Percentiles rank a stretch among this genome's conserved stretches.
phyloP scores from a whole-genome alignment of 2,113 vertebrate genomes.

The Phylloscopus whistleri region DNA sequence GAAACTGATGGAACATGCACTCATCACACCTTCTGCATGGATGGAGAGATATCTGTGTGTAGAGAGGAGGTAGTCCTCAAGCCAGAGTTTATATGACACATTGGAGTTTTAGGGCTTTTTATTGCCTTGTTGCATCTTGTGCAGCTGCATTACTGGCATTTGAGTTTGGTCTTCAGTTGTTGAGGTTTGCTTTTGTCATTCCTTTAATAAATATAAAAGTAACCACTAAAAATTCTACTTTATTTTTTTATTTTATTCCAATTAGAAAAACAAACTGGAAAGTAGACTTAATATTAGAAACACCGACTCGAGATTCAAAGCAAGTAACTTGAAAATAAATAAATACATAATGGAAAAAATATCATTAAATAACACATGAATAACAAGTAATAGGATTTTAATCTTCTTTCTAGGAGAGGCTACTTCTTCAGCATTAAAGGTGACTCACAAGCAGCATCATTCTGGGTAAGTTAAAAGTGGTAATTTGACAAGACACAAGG shows the following conservation, averaged over 20 bases:
- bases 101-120: neutral
- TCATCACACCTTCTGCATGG: neutral
- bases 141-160: neutral
- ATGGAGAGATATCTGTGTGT: neutral
- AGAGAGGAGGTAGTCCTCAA: neutral
- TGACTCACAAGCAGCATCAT: conserved; percentile 47
- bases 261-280: conserved; percentile 42
- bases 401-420: conserved; percentile 44
- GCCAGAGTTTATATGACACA: neutral
- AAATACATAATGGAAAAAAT: conserved; percentile 58
- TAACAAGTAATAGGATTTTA: conserved; percentile 60
- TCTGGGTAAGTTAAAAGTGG: neutral
- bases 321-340: conserved; percentile 63
- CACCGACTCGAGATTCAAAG: neutral
- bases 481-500: neutral
- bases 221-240: neutral
- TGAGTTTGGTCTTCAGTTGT: neutral
- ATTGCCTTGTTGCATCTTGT: neutral
- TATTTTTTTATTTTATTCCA: conserved; percentile 41
- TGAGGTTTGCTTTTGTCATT: neutral
- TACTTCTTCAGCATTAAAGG: conserved; percentile 35
- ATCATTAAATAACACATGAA: conserved; percentile 66
- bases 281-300: conserved; percentile 40
- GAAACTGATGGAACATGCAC: neutral
- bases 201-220: neutral